Evolutionary conservation across 2,797 vertebrate species (phyloP).

Genomic region (Oryzias dopingdopingensis): DNA sequence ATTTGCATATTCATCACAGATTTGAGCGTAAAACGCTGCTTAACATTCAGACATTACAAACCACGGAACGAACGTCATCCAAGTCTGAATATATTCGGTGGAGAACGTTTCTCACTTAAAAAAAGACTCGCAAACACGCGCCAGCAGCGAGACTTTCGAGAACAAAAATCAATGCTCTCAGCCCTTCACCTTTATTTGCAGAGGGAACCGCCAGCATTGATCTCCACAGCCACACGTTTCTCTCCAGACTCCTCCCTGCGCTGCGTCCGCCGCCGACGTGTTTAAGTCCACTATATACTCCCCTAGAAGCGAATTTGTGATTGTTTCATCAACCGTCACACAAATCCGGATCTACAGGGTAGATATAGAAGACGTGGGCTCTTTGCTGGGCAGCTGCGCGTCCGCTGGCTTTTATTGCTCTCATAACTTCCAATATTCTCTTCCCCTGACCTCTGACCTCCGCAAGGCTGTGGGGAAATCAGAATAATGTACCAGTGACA

Average conservation of each 20-base stretch:
- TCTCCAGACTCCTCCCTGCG: conserved; percentile 10
- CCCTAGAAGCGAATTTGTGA: conserved; percentile 99
- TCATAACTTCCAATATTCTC: conserved; percentile 44
- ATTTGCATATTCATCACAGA: no score
- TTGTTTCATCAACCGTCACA: conserved; percentile 87
- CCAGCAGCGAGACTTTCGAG: no score
- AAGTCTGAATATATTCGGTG: no score
- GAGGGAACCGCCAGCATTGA: background rate
- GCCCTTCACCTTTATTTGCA: background rate
- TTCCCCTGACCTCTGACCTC: conserved; percentile 39
- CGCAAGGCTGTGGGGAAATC: conserved; percentile 2
- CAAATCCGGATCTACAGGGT: conserved; percentile 99
- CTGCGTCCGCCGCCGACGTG: conserved; percentile 77
- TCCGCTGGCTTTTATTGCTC: conserved; percentile 35
- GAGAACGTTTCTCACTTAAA: no score
- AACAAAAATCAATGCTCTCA: background rate
- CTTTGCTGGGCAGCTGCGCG: conserved; percentile 61
- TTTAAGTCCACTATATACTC: conserved; percentile 99
- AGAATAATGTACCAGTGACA: no score
- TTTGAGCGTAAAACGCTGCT: no score
- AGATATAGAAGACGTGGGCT: conserved; percentile 99
- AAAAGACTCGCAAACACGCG: no score
- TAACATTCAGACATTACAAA: no score
- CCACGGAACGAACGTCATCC: no score
- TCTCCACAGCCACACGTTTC: background rate